These are phyloP conservation scores for Fregata magnificens DNA, from an alignment of 2,113 vertebrate genomes.

Conservation along the genomic window DNA sequence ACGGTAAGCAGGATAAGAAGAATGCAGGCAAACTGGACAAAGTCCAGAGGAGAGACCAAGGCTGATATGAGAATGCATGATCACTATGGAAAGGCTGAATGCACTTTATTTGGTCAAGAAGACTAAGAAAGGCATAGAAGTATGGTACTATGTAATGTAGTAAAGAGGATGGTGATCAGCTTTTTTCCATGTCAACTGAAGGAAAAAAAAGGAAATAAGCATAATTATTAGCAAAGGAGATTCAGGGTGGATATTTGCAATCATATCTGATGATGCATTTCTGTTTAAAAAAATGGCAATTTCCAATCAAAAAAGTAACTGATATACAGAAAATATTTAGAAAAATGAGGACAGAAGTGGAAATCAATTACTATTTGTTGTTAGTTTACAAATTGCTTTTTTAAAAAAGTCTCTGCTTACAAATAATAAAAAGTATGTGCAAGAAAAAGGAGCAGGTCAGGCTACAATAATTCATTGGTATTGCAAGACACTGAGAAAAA, in stretches of 20 bases:
- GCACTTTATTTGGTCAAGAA: not conserved
- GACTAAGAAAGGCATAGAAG: not conserved
- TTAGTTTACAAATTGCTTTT: not conserved
- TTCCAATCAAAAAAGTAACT: not conserved
- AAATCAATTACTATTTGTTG: not conserved
- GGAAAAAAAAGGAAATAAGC: not conserved
- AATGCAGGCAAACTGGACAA: not conserved
- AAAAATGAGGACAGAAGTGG: not conserved
- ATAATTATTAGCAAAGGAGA: not conserved
- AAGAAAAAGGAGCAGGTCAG: not conserved
- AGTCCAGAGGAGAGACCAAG: not conserved
- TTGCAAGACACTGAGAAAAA: not conserved
- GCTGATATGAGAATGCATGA: not conserved
- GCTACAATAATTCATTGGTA: not conserved
- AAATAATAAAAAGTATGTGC: not conserved
- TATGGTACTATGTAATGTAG: too few species aligned
- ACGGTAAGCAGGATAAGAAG: not conserved
- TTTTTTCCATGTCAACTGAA: not conserved
- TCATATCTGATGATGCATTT: not conserved
- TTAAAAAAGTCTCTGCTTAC: not conserved
- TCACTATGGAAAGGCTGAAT: not conserved
- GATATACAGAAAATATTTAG: not conserved
- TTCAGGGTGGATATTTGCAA: not conserved
- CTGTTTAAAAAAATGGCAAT: not conserved
- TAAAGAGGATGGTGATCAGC: not conserved